Percentiles rank a stretch among this genome's conserved stretches.
phyloP scores from a whole-genome alignment of 92 coral and sea anemone genomes.

The Plumapathes pennacea region DNA sequence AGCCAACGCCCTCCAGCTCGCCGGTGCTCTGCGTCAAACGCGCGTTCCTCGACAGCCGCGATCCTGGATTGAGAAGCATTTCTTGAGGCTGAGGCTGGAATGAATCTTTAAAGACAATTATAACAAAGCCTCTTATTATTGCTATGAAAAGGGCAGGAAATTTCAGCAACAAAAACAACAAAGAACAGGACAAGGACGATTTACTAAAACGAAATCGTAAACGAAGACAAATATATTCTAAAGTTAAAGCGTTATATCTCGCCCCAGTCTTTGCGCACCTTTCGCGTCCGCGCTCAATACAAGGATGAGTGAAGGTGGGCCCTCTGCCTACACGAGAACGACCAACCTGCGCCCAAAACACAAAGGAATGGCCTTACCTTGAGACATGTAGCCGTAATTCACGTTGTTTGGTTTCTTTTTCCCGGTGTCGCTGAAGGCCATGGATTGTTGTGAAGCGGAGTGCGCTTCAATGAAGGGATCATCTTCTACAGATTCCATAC shows the following conservation, averaged over 20 bases:
- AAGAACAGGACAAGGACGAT: too few species aligned
- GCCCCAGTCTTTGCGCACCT: too few species aligned
- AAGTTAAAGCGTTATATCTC: too few species aligned
- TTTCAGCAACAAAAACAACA: too few species aligned
- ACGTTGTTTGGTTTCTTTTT: conserved; percentile 68
- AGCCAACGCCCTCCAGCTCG: conserved; percentile 56
- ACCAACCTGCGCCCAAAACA: too few species aligned
- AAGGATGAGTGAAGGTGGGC: too few species aligned
- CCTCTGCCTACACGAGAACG: too few species aligned
- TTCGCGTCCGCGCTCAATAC: too few species aligned
- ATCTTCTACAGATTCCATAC: conserved; percentile 84
- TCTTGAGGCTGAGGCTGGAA: conserved; percentile 63
- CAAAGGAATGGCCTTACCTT: conserved; percentile 51
- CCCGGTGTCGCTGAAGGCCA: conserved; percentile 40
- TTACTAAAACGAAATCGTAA: too few species aligned
- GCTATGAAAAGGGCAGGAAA: too few species aligned
- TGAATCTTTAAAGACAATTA: conserved; percentile 52
- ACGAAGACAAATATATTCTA: too few species aligned
- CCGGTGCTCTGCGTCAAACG: conserved; percentile 79
- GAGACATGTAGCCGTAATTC: conserved; percentile 79
- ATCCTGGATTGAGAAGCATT: conserved; percentile 79
- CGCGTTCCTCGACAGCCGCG: conserved; percentile 68
- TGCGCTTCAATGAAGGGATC: conserved; percentile 94
- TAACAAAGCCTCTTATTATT: too few species aligned
- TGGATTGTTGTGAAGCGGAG: conserved; percentile 49